Evolutionary conservation across 2,113 vertebrate genomes (phyloP).

Genomic region (Himantopus leucocephalus): DNA sequence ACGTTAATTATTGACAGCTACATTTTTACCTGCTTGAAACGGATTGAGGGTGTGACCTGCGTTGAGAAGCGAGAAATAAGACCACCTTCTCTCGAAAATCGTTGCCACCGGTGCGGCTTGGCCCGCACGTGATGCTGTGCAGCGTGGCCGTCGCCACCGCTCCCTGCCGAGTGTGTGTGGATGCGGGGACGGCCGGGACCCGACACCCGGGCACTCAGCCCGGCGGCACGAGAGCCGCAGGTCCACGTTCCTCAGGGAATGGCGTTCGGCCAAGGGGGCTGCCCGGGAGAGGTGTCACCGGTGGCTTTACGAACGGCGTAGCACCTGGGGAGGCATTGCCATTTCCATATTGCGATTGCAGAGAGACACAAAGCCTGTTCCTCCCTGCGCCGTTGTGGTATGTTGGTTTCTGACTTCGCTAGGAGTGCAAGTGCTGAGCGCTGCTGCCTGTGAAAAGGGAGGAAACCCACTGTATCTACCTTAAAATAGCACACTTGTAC

Average conservation of each 20-base stretch:
- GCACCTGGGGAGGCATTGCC: accelerated
- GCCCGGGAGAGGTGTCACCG: neutral
- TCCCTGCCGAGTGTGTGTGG: neutral
- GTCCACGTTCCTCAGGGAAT: accelerated
- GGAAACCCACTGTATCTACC: neutral
- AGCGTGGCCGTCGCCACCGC: accelerated
- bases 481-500: neutral
- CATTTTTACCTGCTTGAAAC: neutral
- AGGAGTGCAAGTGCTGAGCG: neutral
- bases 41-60: neutral
- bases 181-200: neutral
- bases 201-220: neutral
- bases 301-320: accelerated
- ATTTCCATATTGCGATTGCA: neutral
- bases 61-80: neutral
- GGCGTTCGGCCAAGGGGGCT: neutral
- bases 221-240: neutral
- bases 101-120: accelerated
- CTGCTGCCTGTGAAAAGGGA: neutral
- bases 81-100: neutral
- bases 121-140: neutral
- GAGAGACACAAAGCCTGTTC: neutral
- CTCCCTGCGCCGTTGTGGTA: neutral
- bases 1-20: neutral
- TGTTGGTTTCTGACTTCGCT: neutral